Conservation (phyloP, 2,888 invertebrate species). For the Andrena praecox region DNA sequence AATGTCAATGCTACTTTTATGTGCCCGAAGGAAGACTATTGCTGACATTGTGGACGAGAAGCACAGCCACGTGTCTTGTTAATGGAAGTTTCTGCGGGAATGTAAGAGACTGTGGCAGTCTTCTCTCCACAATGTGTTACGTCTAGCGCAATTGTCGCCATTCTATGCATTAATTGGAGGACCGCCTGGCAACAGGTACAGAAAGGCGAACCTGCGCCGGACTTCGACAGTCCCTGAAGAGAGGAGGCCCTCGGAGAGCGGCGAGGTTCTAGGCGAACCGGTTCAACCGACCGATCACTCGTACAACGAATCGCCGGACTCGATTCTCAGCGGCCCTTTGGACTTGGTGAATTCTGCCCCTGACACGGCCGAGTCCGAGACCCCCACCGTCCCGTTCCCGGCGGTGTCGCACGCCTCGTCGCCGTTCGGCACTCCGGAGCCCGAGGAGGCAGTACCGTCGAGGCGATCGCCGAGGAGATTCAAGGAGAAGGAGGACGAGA, state of each 20-base stretch:
- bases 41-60: constrained; percentile 36
- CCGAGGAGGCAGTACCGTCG: constrained; percentile 37
- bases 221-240: constrained; percentile 80
- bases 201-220: constrained; percentile 68
- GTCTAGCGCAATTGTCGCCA: neutral
- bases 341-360: constrained; percentile 73
- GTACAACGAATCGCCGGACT: constrained; percentile 77
- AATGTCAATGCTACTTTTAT: too few relatives aligned
- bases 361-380: constrained; percentile 75
- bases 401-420: constrained; percentile 71
- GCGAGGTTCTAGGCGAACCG: constrained; percentile 66
- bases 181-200: constrained; percentile 63
- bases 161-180: constrained; percentile 53
- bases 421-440: constrained; percentile 65
- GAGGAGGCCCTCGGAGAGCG: constrained; percentile 53
- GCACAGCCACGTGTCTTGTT: neutral
- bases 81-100: neutral
- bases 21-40: neutral
- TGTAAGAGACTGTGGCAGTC: neutral
- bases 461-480: constrained; percentile 2
- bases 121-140: constrained; percentile 43
- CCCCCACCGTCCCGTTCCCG: constrained; percentile 75
- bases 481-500: constrained; percentile 45
- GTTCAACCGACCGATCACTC: constrained; percentile 70
- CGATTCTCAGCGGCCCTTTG: constrained; percentile 74